A percentile compares a stretch with the other conserved stretches of the same genome.
Conservation (phyloP, 2,797 vertebrate species). For the Ibycter americanus region DNA sequence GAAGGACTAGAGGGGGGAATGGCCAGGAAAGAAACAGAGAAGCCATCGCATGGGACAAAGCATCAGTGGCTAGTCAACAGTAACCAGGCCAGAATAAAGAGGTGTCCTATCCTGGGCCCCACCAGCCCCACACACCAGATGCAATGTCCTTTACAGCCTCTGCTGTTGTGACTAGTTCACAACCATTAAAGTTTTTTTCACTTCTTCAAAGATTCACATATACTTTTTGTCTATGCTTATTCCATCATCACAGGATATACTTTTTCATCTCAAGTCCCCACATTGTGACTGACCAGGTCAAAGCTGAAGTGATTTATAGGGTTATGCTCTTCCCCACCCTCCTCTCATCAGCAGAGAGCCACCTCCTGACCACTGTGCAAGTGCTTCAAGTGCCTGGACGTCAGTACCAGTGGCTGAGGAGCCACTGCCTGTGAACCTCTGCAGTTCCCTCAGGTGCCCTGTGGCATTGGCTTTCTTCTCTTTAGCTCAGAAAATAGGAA, state of each 20-base stretch:
- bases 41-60: neutral
- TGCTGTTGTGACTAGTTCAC: neutral
- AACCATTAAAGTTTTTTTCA: neutral
- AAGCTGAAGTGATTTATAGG: neutral
- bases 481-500: neutral
- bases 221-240: neutral
- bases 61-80: neutral
- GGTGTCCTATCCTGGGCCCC: neutral
- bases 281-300: neutral
- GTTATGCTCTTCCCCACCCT: neutral
- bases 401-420: neutral
- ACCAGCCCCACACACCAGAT: neutral
- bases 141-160: neutral
- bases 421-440: neutral
- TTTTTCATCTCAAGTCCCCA: neutral
- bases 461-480: neutral
- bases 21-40: neutral
- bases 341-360: neutral
- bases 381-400: neutral
- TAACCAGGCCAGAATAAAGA: neutral
- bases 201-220: neutral
- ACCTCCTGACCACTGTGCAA: neutral
- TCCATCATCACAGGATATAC: neutral
- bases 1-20: neutral
- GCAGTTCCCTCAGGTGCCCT: neutral